Evolutionary conservation across 2,113 vertebrate genomes (phyloP).

Genomic region (Butastur rufipennis): DNA sequence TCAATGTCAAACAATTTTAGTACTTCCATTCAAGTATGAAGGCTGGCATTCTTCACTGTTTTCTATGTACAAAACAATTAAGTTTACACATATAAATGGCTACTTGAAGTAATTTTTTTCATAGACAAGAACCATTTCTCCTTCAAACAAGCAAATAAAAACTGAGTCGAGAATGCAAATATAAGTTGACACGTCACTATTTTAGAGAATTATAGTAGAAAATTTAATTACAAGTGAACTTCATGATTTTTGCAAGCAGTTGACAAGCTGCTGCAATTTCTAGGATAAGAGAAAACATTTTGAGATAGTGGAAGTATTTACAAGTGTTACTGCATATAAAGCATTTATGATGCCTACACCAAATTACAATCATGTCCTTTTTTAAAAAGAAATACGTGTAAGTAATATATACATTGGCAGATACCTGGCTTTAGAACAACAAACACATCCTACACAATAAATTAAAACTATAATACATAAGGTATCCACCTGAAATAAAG

Average conservation of each 20-base stretch:
- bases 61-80: conserved; percentile 19
- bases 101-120: not conserved
- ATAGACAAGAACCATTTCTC: not conserved
- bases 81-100: conserved; percentile 5
- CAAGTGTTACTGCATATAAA: not conserved
- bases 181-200: not conserved
- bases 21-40: not conserved
- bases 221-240: not conserved
- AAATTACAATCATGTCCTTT: not conserved
- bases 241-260: not conserved
- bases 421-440: not conserved
- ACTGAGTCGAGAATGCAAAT: not conserved
- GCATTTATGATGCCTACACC: not conserved
- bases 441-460: not conserved
- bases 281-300: not conserved
- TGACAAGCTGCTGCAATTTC: not conserved
- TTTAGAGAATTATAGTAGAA: not conserved
- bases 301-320: not conserved
- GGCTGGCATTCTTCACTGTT: conserved; percentile 5
- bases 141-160: not conserved
- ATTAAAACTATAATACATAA: not conserved
- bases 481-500: not conserved
- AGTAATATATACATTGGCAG: not conserved
- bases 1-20: conserved; percentile 60
- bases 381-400: not conserved